Percentiles rank a stretch among this genome's conserved stretches.
These are phyloP conservation scores for Acrossocheilus fasciatus DNA, from an alignment of 2,797 vertebrate species.

Conservation along the genomic window DNA sequence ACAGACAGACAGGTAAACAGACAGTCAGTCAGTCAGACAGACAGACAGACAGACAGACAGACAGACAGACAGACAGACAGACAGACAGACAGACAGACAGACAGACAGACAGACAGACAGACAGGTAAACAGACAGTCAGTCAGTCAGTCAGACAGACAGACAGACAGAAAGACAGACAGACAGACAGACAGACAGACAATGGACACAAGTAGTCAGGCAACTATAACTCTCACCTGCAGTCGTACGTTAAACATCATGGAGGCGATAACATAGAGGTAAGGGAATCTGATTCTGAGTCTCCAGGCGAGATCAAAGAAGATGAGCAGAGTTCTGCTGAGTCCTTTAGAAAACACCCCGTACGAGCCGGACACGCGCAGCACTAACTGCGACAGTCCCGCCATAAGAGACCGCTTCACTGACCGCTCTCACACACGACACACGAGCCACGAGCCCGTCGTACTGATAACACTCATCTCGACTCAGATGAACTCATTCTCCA, in stretches of 20 bases:
- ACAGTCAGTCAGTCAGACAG: too few relatives aligned
- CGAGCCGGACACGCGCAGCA: conserved; percentile 89
- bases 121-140: too few relatives aligned
- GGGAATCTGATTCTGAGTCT: conserved; percentile 93
- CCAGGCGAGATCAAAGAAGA: conserved; percentile 97
- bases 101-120: too few relatives aligned
- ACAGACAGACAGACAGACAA: accelerated
- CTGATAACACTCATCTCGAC: neutral
- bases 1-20: too few relatives aligned
- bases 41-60: too few relatives aligned
- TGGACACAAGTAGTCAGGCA: neutral
- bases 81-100: accelerated
- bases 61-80: too few relatives aligned
- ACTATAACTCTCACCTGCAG: conserved; percentile 84
- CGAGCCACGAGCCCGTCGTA: conserved; percentile 4
- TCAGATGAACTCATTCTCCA: conserved; percentile 27
- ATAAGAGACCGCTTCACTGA: conserved; percentile 64
- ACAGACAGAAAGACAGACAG: neutral
- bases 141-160: neutral
- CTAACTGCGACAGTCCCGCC: conserved; percentile 87
- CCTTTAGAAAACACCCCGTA: conserved; percentile 95
- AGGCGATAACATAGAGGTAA: conserved; percentile 94
- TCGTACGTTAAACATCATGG: conserved; percentile 97
- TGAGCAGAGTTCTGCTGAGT: conserved; percentile 91
- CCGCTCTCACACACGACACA: neutral